These are phyloP conservation scores for Melanargia galathea DNA, from an alignment of 2,888 invertebrate species.

Conservation along the genomic window DNA sequence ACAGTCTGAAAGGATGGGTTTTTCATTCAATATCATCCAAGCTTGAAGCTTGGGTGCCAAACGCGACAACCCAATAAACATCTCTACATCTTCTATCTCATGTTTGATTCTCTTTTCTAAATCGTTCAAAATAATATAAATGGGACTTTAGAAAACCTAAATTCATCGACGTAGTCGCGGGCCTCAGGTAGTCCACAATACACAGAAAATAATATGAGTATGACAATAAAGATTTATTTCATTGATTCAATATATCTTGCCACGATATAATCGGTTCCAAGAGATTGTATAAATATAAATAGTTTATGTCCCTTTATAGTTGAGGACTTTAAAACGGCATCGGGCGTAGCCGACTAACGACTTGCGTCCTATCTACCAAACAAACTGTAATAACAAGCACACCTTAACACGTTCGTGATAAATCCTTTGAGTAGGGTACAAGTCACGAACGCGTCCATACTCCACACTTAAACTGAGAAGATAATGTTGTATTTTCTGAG, in stretches of 20 bases:
- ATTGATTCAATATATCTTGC: background rate
- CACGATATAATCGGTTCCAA: background rate
- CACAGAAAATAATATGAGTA: background rate
- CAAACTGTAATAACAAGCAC: constrained; percentile 70
- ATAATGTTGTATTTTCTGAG: too few species aligned
- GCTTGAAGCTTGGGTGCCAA: too few species aligned
- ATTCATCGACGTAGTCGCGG: too few species aligned
- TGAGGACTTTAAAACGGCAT: constrained; percentile 8
- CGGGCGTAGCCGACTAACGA: constrained; percentile 54
- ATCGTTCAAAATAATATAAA: too few species aligned
- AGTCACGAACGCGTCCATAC: constrained; percentile 35
- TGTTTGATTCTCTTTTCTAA: too few species aligned
- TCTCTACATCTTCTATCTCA: too few species aligned
- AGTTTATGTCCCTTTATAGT: background rate
- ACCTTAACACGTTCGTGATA: constrained; percentile 65
- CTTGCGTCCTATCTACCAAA: constrained; percentile 64
- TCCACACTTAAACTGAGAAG: background rate
- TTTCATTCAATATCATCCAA: too few species aligned
- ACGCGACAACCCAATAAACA: too few species aligned
- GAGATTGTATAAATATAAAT: background rate
- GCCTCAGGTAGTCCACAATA: too few species aligned
- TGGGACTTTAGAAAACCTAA: too few species aligned
- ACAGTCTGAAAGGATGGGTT: too few species aligned
- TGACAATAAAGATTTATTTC: background rate
- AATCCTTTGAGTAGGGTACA: constrained; percentile 56